Evolutionary conservation across 2,113 vertebrate species (phyloP).

Genomic region (Mobula birostris): DNA sequence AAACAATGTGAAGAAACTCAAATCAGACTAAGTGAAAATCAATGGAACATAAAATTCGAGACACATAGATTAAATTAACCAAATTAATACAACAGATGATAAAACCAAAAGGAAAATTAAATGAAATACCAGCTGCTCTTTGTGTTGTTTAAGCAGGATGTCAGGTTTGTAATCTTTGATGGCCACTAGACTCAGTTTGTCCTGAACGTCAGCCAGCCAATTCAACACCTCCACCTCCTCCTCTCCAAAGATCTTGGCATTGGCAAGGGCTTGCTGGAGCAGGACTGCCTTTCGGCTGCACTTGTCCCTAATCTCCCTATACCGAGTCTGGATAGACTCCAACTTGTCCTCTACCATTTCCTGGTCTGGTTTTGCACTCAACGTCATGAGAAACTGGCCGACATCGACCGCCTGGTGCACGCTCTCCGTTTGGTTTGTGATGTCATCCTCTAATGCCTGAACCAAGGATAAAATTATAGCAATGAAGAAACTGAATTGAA

Average conservation of each 20-base stretch:
- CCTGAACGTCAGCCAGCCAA: constrained; percentile 95
- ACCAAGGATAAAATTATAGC: constrained; percentile 38
- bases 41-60: neutral
- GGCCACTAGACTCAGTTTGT: constrained; percentile 78
- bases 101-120: constrained; percentile 21
- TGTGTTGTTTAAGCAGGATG: constrained; percentile 82
- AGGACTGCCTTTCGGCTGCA: constrained; percentile 72
- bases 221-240: constrained; percentile 99
- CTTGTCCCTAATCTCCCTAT: constrained; percentile 71
- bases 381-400: constrained; percentile 71
- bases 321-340: constrained; percentile 65
- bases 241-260: constrained; percentile 93
- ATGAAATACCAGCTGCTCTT: constrained; percentile 79
- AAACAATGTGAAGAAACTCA: constrained; percentile 5
- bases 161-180: constrained; percentile 83
- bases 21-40: constrained; percentile 22
- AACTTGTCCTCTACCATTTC: constrained; percentile 73
- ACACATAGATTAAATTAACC: constrained; percentile 33
- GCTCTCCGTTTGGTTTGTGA: constrained; percentile 65
- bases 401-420: constrained; percentile 67
- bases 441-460: constrained; percentile 83
- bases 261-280: constrained; percentile 84
- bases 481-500: neutral
- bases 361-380: constrained; percentile 72
- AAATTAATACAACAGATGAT: constrained; percentile 44